phyloP scores from a whole-genome alignment of 1,140 invertebrate species.

The Drosophila ogumai region DNA sequence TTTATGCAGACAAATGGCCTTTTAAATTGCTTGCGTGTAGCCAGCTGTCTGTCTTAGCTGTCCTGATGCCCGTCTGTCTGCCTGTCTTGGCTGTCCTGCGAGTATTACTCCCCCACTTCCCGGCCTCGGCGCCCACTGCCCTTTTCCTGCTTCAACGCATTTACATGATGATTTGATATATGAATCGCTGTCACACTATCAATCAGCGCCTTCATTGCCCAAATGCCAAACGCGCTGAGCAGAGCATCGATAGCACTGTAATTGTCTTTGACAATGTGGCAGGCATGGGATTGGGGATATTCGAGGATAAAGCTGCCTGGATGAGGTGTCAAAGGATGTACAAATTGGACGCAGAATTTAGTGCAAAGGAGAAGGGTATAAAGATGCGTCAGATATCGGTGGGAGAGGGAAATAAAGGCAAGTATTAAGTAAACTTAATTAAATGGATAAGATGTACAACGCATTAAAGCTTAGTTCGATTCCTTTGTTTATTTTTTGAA shows the following conservation, averaged over 20 bases:
- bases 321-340: slow-evolving; percentile 25
- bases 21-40: slow-evolving; percentile 77
- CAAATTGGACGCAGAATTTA: slow-evolving; percentile 9
- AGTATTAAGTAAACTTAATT: background rate
- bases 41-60: slow-evolving; percentile 46
- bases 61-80: slow-evolving; percentile 16
- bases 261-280: slow-evolving; percentile 42
- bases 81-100: slow-evolving; percentile 12
- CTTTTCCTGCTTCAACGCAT: slow-evolving; percentile 32
- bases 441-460: background rate
- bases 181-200: slow-evolving; percentile 66
- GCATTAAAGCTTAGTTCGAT: background rate
- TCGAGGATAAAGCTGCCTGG: background rate
- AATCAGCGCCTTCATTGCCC: slow-evolving; percentile 64
- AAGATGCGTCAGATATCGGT: background rate
- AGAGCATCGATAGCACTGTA: slow-evolving; percentile 46
- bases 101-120: slow-evolving; percentile 6
- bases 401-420: background rate
- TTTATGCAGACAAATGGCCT: slow-evolving; percentile 74
- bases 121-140: background rate
- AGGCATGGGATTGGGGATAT: slow-evolving; percentile 3
- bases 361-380: background rate
- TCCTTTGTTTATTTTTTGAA: background rate
- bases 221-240: slow-evolving; percentile 30
- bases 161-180: slow-evolving; percentile 81